Evolutionary conservation across 1,140 invertebrate genomes (phyloP), one percentile per base, ranked within the genome.

Genomic region (Pollicipes pollicipes): DNA sequence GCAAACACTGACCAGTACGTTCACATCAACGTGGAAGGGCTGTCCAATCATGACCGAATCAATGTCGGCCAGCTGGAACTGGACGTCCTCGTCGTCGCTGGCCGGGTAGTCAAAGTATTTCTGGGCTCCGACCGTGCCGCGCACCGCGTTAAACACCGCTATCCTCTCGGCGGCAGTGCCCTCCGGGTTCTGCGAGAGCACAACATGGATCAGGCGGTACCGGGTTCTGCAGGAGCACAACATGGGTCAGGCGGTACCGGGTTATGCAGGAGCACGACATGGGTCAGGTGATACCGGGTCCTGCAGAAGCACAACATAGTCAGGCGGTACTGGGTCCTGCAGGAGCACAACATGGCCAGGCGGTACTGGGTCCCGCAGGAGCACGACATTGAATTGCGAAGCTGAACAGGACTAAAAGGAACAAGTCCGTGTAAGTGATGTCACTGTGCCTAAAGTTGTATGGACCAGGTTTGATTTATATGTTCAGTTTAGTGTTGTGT

Each of bases 31-130:
- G 58, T 81, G 79, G 77, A 89, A 89, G 27, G 84, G 81, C 64
- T 88, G 81, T 3, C 88, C 88, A 71, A 90, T 85, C 27, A 83
- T 82, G 0, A 89, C 83, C 64, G 81, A 82, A 64, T 89, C 87
- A 31, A 89, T 79, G 58, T 90, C 88, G 10, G 83, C 77, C 1
- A 90, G 79, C 70, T 86, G 84, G 76, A 90, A 90, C 67, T 81
- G 79, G 0, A 90, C 82, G 76, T 90, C 88, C 76, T 84, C 85
- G 16, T 82, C 79, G 0, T 80, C 75, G 24, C 78, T 79, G 27
- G 81, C 82, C 0, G 84, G 84, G 26, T 86, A 76, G 3, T 83
- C 81, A 74, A 85, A 88, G 73, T 86, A 87, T 73, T 85, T 84
- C 77, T 86, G 86, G 0, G 86, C 86, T 70, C 84, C 81, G 72